Conservation (phyloP, 2,797 vertebrate species). For the Etheostoma perlongum region DNA sequence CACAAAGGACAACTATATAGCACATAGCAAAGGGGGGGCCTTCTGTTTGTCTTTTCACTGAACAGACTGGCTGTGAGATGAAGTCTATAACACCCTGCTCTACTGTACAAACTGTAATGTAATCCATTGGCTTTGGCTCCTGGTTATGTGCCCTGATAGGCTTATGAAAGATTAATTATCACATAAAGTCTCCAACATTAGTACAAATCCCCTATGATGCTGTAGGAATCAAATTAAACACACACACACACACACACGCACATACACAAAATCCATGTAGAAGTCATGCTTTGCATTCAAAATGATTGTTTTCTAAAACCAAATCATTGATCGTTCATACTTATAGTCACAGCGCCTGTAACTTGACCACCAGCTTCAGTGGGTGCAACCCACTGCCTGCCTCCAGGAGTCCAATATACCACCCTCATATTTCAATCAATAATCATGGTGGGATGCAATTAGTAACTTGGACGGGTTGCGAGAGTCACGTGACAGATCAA, state of each 20-base stretch:
- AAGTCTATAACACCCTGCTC: conserved; percentile 59
- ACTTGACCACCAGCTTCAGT: conserved; percentile 41
- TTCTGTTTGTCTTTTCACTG: conserved; percentile 22
- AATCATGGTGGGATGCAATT: conserved; percentile 74
- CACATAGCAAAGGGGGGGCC: not conserved
- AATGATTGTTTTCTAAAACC: conserved; percentile 45
- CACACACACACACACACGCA: conserved; percentile 13
- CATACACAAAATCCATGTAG: not conserved
- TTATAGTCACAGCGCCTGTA: conserved; percentile 15
- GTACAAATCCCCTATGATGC: conserved; percentile 47
- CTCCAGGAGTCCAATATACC: conserved; percentile 47
- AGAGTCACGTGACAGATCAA: conserved; percentile 76
- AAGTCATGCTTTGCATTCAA: conserved; percentile 25
- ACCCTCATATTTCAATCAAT: conserved; percentile 76
- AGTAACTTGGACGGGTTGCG: conserved; percentile 57
- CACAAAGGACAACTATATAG: conserved; percentile 42
- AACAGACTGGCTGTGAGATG: conserved; percentile 60
- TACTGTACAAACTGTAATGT: conserved; percentile 69
- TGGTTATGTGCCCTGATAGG: conserved; percentile 64
- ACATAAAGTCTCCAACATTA: conserved; percentile 64
- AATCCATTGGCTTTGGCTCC: conserved; percentile 64
- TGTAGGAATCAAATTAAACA: conserved; percentile 24
- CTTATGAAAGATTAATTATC: conserved; percentile 75
- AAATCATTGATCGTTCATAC: conserved; percentile 27
- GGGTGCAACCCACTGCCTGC: conserved; percentile 14